These are phyloP conservation scores for Oligia strigilis DNA, from an alignment of 2,888 invertebrate genomes.

Conservation along the genomic window DNA sequence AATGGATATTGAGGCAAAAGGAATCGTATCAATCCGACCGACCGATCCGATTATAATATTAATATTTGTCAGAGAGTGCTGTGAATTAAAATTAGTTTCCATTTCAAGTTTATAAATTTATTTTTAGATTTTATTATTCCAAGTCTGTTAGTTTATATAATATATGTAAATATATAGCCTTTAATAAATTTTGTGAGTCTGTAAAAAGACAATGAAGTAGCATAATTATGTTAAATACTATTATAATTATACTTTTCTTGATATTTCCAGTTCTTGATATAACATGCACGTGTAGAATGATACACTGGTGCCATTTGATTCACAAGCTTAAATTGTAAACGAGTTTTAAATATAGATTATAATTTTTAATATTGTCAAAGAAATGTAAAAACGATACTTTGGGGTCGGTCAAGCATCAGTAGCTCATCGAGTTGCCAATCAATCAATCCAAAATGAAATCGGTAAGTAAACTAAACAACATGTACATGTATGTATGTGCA, in stretches of 20 bases:
- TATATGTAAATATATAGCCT: not conserved
- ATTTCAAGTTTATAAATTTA: constrained; percentile 21
- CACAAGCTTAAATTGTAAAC: constrained; percentile 6
- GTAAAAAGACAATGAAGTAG: not conserved
- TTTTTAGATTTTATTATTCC: not conserved
- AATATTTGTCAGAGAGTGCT: constrained; percentile 5
- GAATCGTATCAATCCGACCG: not conserved
- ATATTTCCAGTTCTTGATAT: constrained; percentile 25
- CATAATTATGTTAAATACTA: not conserved
- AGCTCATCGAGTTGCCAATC: constrained; percentile 22
- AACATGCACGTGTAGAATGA: constrained; percentile 1
- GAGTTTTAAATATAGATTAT: constrained; percentile 7
- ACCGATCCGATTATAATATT: constrained; percentile 17
- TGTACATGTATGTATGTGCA: not conserved
- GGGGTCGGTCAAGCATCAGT: constrained; percentile 27
- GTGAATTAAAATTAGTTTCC: constrained; percentile 24
- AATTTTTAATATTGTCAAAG: constrained; percentile 8
- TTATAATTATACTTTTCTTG: constrained; percentile 12
- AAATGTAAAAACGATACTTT: constrained; percentile 45
- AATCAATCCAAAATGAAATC: constrained; percentile 39
- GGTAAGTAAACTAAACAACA: constrained; percentile 23
- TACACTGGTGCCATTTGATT: constrained; percentile 10
- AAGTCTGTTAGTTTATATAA: not conserved
- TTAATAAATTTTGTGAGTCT: not conserved
- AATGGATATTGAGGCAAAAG: not conserved